A percentile compares a stretch with the other conserved stretches of the same genome.
Conservation (phyloP, 2,797 vertebrate species). For the Eospalax fontanierii region DNA sequence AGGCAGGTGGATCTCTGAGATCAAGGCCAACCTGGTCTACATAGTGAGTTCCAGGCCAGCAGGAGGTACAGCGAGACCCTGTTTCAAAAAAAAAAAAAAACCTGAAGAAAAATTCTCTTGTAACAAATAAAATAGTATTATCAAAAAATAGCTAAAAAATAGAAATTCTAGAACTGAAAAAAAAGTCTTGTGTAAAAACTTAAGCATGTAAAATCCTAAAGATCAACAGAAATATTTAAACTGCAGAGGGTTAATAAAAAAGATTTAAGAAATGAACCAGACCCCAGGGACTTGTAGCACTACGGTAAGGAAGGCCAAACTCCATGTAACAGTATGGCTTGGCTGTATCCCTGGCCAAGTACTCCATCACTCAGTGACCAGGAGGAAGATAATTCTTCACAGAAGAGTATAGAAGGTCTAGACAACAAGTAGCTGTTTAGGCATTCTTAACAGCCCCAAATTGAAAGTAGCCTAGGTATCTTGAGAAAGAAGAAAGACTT, state of each 20-base stretch:
- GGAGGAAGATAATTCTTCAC: neutral
- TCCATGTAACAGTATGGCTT: neutral
- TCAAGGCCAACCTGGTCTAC: too few species aligned
- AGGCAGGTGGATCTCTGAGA: too few species aligned
- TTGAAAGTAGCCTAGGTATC: neutral
- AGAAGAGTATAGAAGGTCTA: neutral
- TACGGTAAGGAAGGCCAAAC: neutral
- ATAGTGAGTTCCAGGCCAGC: too few species aligned
- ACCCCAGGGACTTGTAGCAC: neutral
- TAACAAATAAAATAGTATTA: slow-evolving; percentile 12
- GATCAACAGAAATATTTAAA: neutral
- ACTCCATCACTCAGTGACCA: neutral
- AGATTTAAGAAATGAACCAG: neutral
- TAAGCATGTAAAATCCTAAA: neutral
- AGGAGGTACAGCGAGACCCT: too few species aligned
- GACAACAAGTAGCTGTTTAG: neutral
- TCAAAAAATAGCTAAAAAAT: too few species aligned
- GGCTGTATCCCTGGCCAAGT: neutral
- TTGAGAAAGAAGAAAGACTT: neutral
- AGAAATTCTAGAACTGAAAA: slow-evolving; percentile 2
- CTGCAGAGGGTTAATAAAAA: neutral
- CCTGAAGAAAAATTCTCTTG: neutral
- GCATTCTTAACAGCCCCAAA: neutral
- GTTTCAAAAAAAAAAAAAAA: neutral
- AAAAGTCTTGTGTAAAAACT: neutral